These are phyloP conservation scores for Laodelphax striatellus DNA, from an alignment of 1,140 invertebrate genomes.

Conservation along the genomic window DNA sequence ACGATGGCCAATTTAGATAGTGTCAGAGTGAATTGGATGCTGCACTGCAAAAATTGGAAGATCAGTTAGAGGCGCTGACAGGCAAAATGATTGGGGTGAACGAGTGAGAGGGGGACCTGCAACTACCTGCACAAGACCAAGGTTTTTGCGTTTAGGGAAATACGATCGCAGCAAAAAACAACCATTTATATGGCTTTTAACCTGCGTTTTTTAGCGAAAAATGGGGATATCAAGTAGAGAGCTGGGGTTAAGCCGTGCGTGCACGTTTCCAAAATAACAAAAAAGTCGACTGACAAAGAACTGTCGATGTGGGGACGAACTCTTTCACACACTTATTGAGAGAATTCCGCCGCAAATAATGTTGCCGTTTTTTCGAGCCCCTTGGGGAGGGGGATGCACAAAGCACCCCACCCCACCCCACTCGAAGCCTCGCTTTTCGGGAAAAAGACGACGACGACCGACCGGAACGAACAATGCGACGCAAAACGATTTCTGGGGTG, in stretches of 20 bases:
- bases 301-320: conserved; percentile 5
- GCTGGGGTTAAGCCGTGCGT: conserved; percentile 16
- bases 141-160: no score
- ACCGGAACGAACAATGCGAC: conserved; percentile 1
- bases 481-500: conserved; percentile 15
- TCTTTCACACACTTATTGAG: conserved; percentile 16
- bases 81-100: no score
- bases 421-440: not conserved
- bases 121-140: no score
- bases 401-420: not conserved
- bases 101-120: no score
- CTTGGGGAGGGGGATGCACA: not conserved
- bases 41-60: no score
- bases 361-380: conserved; percentile 3
- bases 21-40: no score
- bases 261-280: conserved; percentile 16
- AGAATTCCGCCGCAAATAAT: conserved; percentile 14
- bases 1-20: no score
- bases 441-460: not conserved
- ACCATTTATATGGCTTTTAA: conserved; percentile 24
- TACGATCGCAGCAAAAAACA: conserved; percentile 6
- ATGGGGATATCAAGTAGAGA: conserved; percentile 16
- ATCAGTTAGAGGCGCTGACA: no score
- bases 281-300: conserved; percentile 12
- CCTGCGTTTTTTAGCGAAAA: conserved; percentile 16